Conservation (phyloP, 2,888 invertebrate genomes). For the Pristionchus entomophagus region DNA sequence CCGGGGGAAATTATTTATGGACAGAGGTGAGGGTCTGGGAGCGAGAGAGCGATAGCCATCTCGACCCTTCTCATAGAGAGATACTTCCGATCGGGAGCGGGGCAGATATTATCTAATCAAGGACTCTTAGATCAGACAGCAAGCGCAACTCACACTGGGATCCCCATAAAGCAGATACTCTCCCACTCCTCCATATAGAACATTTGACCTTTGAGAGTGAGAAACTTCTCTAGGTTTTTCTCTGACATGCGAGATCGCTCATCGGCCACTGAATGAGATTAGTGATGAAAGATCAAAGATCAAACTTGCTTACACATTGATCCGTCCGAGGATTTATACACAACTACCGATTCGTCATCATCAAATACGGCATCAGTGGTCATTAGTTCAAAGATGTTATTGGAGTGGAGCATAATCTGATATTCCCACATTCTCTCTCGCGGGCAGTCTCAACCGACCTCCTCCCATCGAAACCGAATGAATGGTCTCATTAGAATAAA, state of each 20-base stretch:
- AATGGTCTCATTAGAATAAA: slow-evolving; percentile 92
- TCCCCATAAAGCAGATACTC: slow-evolving; percentile 95
- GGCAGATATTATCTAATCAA: slow-evolving; percentile 41
- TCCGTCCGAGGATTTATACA: slow-evolving; percentile 52
- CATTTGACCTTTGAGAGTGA: slow-evolving; percentile 94
- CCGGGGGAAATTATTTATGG: slow-evolving; percentile 10
- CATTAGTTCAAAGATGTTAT: slow-evolving; percentile 95
- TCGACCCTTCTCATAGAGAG: not conserved
- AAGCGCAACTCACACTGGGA: slow-evolving; percentile 86
- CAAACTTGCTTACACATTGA: slow-evolving; percentile 27
- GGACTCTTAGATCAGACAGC: not conserved
- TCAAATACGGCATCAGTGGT: slow-evolving; percentile 84
- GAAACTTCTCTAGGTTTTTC: slow-evolving; percentile 70
- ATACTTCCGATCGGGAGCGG: slow-evolving; percentile 43
- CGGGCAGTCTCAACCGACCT: slow-evolving; percentile 80
- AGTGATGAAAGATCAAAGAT: not conserved
- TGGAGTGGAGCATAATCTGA: slow-evolving; percentile 91
- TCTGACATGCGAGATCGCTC: slow-evolving; percentile 80
- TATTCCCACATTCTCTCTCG: slow-evolving; percentile 75
- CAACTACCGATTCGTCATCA: slow-evolving; percentile 55
- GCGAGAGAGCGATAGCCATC: slow-evolving; percentile 5
- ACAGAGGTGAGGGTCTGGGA: slow-evolving; percentile 34
- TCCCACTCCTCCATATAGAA: slow-evolving; percentile 98
- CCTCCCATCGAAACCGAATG: slow-evolving; percentile 93
- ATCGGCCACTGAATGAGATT: slow-evolving; percentile 77